phyloP scores from a whole-genome alignment of 2,888 invertebrate genomes.

The Troilus luridus region DNA sequence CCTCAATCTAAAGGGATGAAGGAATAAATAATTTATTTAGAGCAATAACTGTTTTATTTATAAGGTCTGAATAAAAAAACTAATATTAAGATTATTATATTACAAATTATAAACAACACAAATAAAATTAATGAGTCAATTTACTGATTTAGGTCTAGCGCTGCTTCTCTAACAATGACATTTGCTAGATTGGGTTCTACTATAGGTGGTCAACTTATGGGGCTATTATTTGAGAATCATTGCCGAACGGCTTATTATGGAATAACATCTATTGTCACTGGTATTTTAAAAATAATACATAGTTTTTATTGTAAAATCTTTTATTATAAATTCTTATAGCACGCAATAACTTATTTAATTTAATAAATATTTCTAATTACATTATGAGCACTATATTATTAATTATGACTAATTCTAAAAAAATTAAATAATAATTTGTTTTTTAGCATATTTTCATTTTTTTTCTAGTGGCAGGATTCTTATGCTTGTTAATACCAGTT shows the following conservation, averaged over 20 bases:
- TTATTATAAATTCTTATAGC: neutral
- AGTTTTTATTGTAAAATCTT: neutral
- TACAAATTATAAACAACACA: neutral
- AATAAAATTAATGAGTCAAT: neutral
- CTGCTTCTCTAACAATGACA: conserved; percentile 35
- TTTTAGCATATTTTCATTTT: neutral
- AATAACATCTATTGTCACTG: neutral
- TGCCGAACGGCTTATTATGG: conserved; percentile 58
- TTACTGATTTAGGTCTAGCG: conserved; percentile 20
- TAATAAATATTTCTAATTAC: neutral
- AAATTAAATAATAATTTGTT: too few relatives aligned
- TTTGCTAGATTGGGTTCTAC: conserved; percentile 37
- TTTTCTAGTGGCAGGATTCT: neutral
- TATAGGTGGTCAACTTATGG: conserved; percentile 9
- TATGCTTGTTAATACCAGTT: neutral
- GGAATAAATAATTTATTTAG: too few relatives aligned
- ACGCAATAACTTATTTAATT: too few relatives aligned
- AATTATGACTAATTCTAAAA: too few relatives aligned
- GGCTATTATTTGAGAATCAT: conserved; percentile 17
- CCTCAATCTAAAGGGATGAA: too few relatives aligned
- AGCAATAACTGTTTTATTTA: too few relatives aligned
- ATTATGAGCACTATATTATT: too few relatives aligned
- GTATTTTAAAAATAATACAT: neutral
- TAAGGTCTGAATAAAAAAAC: too few relatives aligned
- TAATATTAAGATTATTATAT: neutral